Evolutionary conservation across 2,797 vertebrate species (phyloP).

Genomic region (Cryptoblepharus egeriae): DNA sequence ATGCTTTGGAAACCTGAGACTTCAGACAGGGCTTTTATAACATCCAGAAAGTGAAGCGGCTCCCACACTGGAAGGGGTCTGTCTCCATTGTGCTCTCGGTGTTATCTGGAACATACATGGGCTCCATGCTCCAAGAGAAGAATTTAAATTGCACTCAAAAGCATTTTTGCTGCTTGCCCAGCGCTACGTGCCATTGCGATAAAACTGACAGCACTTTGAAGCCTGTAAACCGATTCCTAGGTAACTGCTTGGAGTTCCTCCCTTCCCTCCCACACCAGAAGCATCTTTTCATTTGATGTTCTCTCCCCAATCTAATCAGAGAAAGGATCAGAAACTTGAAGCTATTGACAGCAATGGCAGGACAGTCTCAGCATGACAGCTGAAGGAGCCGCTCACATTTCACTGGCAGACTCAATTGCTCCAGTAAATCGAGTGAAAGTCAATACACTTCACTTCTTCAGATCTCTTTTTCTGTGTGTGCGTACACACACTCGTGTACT

Average conservation of each 20-base stretch:
- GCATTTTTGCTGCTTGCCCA: constrained; percentile 40
- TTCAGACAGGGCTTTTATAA: not conserved
- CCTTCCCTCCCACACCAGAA: constrained; percentile 60
- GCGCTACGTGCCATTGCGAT: constrained; percentile 55
- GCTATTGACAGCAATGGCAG: constrained; percentile 78
- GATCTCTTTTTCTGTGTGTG: not conserved
- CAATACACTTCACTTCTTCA: constrained; percentile 78
- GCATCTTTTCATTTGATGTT: constrained; percentile 76
- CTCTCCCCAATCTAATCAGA: constrained; percentile 74
- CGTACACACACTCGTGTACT: not conserved
- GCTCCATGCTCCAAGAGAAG: constrained; percentile 33
- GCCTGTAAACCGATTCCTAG: constrained; percentile 76
- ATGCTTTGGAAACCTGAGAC: not conserved
- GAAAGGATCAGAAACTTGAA: constrained; percentile 79
- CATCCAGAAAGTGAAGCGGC: not conserved
- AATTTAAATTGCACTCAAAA: constrained; percentile 60
- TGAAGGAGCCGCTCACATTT: constrained; percentile 89
- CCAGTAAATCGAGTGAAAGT: constrained; percentile 91
- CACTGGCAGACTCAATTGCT: constrained; percentile 90
- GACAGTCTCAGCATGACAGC: constrained; percentile 84
- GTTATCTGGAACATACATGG: constrained; percentile 33
- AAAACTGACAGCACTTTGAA: constrained; percentile 73
- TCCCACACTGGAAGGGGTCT: not conserved
- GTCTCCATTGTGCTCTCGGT: not conserved
- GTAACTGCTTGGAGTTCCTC: constrained; percentile 74